Evolutionary conservation across 1,140 invertebrate genomes (phyloP), one percentile per base, ranked within the genome.

Genomic region (Drosophila carrolli): DNA sequence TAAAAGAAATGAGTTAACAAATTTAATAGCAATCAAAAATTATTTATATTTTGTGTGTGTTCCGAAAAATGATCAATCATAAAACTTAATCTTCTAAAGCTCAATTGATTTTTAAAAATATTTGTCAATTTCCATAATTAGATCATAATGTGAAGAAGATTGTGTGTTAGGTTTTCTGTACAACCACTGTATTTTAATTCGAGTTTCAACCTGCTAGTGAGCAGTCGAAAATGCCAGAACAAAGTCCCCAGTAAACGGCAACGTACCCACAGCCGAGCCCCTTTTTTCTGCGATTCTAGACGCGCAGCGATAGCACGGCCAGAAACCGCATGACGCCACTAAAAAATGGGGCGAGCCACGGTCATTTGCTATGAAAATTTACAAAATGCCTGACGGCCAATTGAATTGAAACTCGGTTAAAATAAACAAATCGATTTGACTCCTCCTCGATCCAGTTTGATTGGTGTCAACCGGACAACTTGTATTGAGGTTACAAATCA

Each of bases 401-500:
- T 76, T 47, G 63, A 70, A 70, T 57, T 48, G 65, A 58, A 67
- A 79, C 57, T 76, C 54, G 61, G 66, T 71, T 78, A 70, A 48
- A 55, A 57, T 78, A 83, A 68, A 73, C 72, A 76, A 80, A 68
- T 84, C 67, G 76, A 68, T 78, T 75, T 27, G 43, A 23, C 40
- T 54, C 66, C 62, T 46, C 66, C 50, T 58, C 62, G 32, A 51
- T 78, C 38, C 54, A 59, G 58, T 75, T 74, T 61, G 62, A 82
- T 75, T 86, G 82, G 66, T 85, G 81, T 85, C 82, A 85, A 86
- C 63, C 58, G 40, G 63, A 68, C 68, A 81, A 85, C 57, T 81
- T 68, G 59, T 82, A 86, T 86, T 82, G 83, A 79, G 83, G 75
- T 76, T 79, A 73, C 82, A 86, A 86, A 79, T 82, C 82, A 86